Conservation (phyloP, 2,113 vertebrate species). For the Malurus melanocephalus region DNA sequence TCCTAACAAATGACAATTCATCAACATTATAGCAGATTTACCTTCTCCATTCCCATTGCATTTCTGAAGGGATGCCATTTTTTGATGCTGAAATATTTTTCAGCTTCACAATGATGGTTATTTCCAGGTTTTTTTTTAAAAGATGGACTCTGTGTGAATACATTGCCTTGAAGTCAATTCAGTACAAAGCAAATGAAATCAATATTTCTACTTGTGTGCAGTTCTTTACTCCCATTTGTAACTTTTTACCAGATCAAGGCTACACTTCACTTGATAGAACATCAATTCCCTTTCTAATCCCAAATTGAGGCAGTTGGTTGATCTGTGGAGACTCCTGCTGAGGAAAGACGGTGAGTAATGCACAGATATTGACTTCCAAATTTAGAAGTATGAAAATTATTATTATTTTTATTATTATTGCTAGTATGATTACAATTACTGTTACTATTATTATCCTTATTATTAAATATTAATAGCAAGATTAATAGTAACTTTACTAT, state of each 20-base stretch:
- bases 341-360: neutral
- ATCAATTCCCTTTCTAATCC: neutral
- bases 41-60: neutral
- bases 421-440: too few relatives aligned
- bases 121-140: neutral
- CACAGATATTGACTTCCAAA: neutral
- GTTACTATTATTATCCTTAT: too few relatives aligned
- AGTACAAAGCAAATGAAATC: neutral
- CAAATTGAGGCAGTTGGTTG: neutral
- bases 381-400: neutral
- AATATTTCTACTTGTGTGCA: neutral
- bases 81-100: neutral
- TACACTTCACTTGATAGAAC: neutral
- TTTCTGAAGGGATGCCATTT: neutral
- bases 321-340: neutral
- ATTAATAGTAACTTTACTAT: neutral
- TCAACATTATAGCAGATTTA: neutral
- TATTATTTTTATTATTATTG: too few relatives aligned
- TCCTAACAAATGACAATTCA: neutral
- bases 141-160: neutral
- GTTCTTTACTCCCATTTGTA: neutral
- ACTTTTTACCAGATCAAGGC: neutral
- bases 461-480: neutral
- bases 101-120: neutral
- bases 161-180: neutral